Conservation (phyloP, 2,113 vertebrate species). For the Lagopus leucura region DNA sequence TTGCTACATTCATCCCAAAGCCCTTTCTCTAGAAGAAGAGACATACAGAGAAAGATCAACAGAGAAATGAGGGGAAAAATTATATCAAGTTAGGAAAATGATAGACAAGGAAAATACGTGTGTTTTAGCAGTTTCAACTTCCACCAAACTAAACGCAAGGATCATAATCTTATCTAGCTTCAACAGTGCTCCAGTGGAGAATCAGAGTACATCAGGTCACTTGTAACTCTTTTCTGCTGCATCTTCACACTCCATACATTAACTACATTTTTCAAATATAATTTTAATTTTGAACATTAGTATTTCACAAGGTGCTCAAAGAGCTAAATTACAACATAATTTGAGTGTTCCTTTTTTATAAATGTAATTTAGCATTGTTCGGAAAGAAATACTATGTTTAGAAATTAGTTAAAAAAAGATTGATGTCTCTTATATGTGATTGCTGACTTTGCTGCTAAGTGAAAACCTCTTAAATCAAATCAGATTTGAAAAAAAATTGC, state of each 20-base stretch:
- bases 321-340: not conserved
- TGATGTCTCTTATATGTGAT: fast-evolving
- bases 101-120: not conserved
- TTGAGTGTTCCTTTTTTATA: not conserved
- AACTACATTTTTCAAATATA: not conserved
- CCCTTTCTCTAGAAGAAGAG: not conserved
- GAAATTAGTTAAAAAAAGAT: not conserved
- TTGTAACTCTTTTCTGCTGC: not conserved
- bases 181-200: not conserved
- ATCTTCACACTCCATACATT: not conserved
- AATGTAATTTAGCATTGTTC: not conserved
- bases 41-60: not conserved
- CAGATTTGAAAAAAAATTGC: not conserved
- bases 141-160: not conserved
- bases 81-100: not conserved
- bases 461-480: not conserved
- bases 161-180: not conserved
- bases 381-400: not conserved
- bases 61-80: not conserved
- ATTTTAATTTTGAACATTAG: not conserved
- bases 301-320: not conserved
- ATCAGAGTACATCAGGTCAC: not conserved
- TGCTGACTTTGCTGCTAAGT: not conserved
- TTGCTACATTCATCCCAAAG: not conserved
- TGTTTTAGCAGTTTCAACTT: not conserved